Percentiles rank a stretch among this genome's conserved stretches.
Conservation (phyloP, 2,797 vertebrate species). For the Adrianichthys oophorus region DNA sequence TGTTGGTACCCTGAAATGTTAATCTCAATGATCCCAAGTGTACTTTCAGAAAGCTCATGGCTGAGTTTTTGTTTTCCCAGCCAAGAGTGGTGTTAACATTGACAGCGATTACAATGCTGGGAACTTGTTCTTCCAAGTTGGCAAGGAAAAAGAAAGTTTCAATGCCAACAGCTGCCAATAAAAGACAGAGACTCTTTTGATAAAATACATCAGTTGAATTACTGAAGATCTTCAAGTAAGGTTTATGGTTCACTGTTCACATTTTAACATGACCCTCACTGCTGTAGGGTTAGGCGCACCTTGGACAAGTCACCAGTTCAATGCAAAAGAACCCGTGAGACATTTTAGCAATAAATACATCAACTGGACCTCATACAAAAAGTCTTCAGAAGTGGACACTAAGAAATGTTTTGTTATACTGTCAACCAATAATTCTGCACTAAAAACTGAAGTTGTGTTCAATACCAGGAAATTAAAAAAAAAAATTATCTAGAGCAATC, state of each 20-base stretch:
- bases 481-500: no score
- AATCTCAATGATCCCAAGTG: neutral
- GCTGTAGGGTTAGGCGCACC: neutral
- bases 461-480: no score
- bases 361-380: no score
- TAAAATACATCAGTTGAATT: slow-evolving; percentile 1
- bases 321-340: neutral
- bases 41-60: slow-evolving; percentile 11
- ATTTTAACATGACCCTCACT: neutral
- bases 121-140: slow-evolving; percentile 4
- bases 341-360: neutral
- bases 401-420: no score
- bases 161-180: slow-evolving; percentile 1
- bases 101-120: neutral
- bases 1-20: neutral
- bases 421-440: no score
- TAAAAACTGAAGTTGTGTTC: no score
- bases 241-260: neutral
- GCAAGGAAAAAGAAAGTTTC: neutral
- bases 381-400: no score
- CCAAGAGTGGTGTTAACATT: slow-evolving; percentile 7
- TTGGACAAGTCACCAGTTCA: neutral
- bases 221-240: neutral
- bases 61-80: neutral
- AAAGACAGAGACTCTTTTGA: neutral